These are phyloP conservation scores for Xylota segnis DNA, from an alignment of 2,888 invertebrate genomes.

Conservation along the genomic window DNA sequence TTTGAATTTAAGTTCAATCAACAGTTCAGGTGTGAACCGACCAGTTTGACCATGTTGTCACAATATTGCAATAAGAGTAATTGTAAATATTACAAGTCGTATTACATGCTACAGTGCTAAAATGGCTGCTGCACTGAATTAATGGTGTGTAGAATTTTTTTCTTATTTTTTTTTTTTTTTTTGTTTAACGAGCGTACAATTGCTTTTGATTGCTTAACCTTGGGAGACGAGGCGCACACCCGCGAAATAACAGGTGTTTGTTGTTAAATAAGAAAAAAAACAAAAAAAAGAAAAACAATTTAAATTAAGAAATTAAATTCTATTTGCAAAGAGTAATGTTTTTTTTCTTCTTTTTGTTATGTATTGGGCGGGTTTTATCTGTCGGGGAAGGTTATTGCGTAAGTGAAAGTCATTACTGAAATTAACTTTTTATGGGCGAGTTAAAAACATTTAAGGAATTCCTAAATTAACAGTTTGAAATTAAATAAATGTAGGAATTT, in stretches of 20 bases:
- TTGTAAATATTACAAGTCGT: conserved; percentile 19
- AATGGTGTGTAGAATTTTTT: conserved; percentile 31
- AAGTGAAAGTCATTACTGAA: background rate
- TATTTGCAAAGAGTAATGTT: conserved; percentile 6
- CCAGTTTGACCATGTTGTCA: conserved; percentile 21
- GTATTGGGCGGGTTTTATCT: background rate
- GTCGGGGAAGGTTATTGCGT: background rate
- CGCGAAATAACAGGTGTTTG: conserved; percentile 28
- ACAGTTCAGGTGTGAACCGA: conserved; percentile 40
- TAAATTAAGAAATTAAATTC: background rate
- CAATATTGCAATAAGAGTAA: conserved; percentile 7
- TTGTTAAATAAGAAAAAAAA: conserved; percentile 12
- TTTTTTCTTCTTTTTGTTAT: background rate
- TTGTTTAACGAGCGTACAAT: conserved; percentile 49
- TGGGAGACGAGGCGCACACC: conserved; percentile 8
- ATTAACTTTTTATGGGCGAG: too few species aligned
- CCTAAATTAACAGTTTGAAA: too few species aligned
- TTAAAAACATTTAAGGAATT: too few species aligned
- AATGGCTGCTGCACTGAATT: conserved; percentile 23
- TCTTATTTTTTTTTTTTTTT: too few species aligned
- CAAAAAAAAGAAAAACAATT: conserved; percentile 6
- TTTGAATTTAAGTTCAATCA: background rate
- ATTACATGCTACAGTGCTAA: background rate
- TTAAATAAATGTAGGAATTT: too few species aligned
- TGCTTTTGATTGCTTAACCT: conserved; percentile 51